phyloP scores from a whole-genome alignment of 2,113 vertebrate species.

The Gavialis gangeticus region DNA sequence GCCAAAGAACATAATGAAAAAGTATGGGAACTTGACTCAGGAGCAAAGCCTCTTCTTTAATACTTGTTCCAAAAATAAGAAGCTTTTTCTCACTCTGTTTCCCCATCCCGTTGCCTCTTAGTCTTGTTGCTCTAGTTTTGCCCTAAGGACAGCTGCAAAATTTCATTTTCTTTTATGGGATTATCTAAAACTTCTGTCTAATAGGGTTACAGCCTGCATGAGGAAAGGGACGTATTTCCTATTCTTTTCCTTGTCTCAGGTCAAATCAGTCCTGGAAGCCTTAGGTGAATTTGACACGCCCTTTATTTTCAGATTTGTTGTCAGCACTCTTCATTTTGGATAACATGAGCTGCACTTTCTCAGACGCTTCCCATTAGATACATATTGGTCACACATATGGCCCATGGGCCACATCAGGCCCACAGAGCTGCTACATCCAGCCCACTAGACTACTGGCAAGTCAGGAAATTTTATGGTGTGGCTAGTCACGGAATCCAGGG shows the following conservation, averaged over 20 bases:
- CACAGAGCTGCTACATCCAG: too few relatives aligned
- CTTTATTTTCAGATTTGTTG: too few relatives aligned
- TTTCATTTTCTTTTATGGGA: conserved; percentile 57
- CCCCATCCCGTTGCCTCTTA: conserved; percentile 56
- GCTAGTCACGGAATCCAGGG: too few relatives aligned
- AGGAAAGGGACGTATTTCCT: conserved; percentile 47
- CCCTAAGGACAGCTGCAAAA: conserved; percentile 64
- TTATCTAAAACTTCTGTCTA: conserved; percentile 61
- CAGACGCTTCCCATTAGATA: fast-evolving
- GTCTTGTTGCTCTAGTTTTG: conserved; percentile 64
- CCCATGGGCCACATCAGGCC: too few relatives aligned
- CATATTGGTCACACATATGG: too few relatives aligned
- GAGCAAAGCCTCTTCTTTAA: conserved; percentile 69
- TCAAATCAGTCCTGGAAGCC: conserved; percentile 38
- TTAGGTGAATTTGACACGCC: not conserved
- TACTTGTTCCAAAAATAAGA: conserved; percentile 64
- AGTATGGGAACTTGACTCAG: conserved; percentile 77
- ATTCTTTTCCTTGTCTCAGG: conserved; percentile 53
- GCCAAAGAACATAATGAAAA: conserved; percentile 77
- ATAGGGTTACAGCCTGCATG: conserved; percentile 56
- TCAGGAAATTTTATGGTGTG: too few relatives aligned
- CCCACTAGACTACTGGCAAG: too few relatives aligned
- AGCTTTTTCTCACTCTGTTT: conserved; percentile 12
- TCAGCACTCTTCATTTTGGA: fast-evolving
- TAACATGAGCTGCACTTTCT: not conserved